Evolutionary conservation across 2,113 vertebrate genomes (phyloP).

Genomic region (Bombycilla garrulus): DNA sequence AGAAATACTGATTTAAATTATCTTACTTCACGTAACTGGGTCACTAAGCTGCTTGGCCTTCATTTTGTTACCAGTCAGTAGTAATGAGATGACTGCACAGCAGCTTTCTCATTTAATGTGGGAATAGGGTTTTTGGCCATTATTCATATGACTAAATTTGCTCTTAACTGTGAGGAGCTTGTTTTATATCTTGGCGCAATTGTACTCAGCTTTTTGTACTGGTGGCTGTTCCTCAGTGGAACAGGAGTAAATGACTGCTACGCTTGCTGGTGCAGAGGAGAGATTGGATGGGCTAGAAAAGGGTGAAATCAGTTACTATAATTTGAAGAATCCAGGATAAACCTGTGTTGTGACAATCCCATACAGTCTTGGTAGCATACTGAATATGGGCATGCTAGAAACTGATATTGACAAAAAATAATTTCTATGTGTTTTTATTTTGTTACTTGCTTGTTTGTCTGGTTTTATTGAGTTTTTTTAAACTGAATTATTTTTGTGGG

Average conservation of each 20-base stretch:
- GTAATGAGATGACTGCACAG: not conserved
- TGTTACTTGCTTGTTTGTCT: not conserved
- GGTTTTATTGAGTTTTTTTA: not conserved
- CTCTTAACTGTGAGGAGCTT: not conserved
- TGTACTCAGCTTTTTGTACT: not conserved
- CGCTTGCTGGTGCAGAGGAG: not conserved
- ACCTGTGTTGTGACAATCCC: not conserved
- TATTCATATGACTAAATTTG: not conserved
- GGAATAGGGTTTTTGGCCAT: not conserved
- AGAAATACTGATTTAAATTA: not conserved
- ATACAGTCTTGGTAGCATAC: not conserved
- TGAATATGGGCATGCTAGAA: not conserved
- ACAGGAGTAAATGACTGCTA: not conserved
- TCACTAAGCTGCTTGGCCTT: not conserved
- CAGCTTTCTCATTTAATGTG: not conserved
- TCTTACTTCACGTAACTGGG: not conserved
- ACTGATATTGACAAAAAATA: not conserved
- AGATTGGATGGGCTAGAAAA: not conserved
- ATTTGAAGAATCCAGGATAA: not conserved
- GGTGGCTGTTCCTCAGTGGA: not conserved
- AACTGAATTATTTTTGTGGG: not conserved
- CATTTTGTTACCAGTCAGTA: not conserved
- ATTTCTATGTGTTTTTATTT: not conserved
- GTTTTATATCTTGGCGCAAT: not conserved
- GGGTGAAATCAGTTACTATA: not conserved